Conservation (phyloP, 2,113 vertebrate species). For the Macroglossus sobrinus region DNA sequence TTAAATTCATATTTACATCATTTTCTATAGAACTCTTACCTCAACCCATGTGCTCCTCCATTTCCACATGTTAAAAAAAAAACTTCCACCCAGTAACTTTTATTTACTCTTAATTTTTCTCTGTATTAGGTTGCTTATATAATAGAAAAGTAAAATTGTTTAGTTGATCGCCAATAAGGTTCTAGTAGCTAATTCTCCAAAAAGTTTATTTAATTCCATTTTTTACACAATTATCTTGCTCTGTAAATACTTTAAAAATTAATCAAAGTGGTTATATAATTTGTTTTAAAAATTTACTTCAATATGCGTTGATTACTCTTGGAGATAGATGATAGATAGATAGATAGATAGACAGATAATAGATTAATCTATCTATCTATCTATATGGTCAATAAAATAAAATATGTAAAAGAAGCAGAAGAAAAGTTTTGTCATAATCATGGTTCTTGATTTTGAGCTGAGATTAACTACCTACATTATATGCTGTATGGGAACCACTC, state of each 20-base stretch:
- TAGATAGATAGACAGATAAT: too few relatives aligned
- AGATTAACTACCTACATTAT: neutral
- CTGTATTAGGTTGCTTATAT: neutral
- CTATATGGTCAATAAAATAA: neutral
- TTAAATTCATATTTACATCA: neutral
- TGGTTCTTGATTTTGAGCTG: neutral
- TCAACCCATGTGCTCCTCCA: neutral
- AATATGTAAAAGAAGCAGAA: neutral
- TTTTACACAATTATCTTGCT: neutral
- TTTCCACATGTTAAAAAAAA: neutral
- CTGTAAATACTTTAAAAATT: neutral
- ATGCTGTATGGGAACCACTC: neutral
- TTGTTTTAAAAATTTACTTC: neutral
- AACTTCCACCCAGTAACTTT: neutral
- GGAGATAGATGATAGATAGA: too few relatives aligned
- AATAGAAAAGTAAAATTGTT: neutral
- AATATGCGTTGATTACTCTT: neutral
- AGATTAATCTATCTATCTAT: neutral
- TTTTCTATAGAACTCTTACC: neutral
- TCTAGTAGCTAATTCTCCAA: neutral
- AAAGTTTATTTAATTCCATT: slow-evolving; percentile 1
- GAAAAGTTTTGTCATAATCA: neutral
- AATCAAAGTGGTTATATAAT: neutral
- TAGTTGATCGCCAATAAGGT: neutral
- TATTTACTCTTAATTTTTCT: neutral